Base-by-base conservation (phyloP, 2,888 invertebrate genomes). In the Eupithecia exiguata region DNA sequence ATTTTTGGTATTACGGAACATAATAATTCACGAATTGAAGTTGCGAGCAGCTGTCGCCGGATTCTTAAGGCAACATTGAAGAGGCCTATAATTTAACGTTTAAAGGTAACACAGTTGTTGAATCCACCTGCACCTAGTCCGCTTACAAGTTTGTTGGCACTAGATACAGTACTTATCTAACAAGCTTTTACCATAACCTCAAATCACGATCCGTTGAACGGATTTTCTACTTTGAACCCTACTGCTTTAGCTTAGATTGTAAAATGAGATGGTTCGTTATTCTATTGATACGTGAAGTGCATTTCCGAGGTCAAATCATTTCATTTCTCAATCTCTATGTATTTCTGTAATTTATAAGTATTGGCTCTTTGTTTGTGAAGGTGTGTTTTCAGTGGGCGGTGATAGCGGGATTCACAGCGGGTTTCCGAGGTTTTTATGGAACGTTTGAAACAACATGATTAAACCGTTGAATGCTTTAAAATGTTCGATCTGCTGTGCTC, bases 221-320 rank as follows among this genome's bases (percentile, higher is more conserved):
- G 53, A 9, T 46, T 46, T 16, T n/a, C 43, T 68, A 58, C 21
- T 72, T 70, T 70, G 61, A 72, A 65, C 49, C 58, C 5, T 72
- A 70, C 21, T 38, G 5, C 38, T 66, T n/a, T 66, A 40, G 40
- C 40, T 66, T 66, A 65, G 66, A 66, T 38, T 10, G 21, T 40
- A 38, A 25, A 66, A 66, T 21, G 36, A 35, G 25, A 7, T 46
- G 43, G 18, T 5, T n/a, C 25, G n/a, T 49, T 61, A 21, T 69
- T 67, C 30, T 66, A 69, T 74, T 62, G 69, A 72, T 75, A 75
- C 75, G 75, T 72, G 72, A 53, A 21, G 70, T 75, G 70, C 66
- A 67, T 68, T 75, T 72, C 75, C 68, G 75, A 75, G 75, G 75
- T 75, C 68, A 75, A 70, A 35, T 72, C 67, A 67, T 70, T 70